Base-by-base conservation (phyloP, 92 coral and sea anemone genomes). In the Chrysogorgia sp. region DNA sequence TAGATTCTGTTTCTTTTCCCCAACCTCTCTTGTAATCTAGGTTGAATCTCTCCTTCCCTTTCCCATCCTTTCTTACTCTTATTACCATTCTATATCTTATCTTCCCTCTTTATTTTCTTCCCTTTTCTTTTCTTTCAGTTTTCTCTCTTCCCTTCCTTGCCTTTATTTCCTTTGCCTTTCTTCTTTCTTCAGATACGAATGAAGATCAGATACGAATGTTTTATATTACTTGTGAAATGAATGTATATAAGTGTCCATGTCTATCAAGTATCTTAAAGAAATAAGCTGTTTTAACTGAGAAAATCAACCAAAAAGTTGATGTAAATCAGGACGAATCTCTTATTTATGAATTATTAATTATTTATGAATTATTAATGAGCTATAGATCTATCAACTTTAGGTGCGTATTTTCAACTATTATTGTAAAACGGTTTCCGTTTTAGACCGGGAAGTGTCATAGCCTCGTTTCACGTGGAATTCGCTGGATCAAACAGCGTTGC, bases 131-230 rank as follows among this genome's bases (percentile, higher is more conserved):
- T 75, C 48, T 28, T 13, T n/a, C n/a, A n/a, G n/a, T n/a, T 56
- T 0, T 57, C 33, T 41, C 29, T 7, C 30, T 30, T 65, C 56
- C 0, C 35, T 48, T 48, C 76, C 61, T 69, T 25, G 32, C 1
- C 30, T 64, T 41, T 24, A 55, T 77, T 69, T 72, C 17, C 21
- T 63, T 69, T 25, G 32, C 1, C 30, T 64, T 41, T 24, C 68
- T 77, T 69, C 37, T 49, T 17, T 31, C 77, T 20, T 58, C 85
- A 23, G 76, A 47, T 35, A 69, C 86, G 15, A 76, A 86, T 25
- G 92, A 88, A 12, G 89, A 80, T 13, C 72, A 80, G 34, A 63
- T 85, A n/a, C n/a, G n/a, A n/a, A n/a, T n/a, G n/a, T n/a, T n/a
- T n/a, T n/a, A n/a, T n/a, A n/a, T n/a, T n/a, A n/a, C n/a, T n/a